Base-by-base conservation (phyloP, 2,113 vertebrate genomes). In the Penelope pileata region DNA sequence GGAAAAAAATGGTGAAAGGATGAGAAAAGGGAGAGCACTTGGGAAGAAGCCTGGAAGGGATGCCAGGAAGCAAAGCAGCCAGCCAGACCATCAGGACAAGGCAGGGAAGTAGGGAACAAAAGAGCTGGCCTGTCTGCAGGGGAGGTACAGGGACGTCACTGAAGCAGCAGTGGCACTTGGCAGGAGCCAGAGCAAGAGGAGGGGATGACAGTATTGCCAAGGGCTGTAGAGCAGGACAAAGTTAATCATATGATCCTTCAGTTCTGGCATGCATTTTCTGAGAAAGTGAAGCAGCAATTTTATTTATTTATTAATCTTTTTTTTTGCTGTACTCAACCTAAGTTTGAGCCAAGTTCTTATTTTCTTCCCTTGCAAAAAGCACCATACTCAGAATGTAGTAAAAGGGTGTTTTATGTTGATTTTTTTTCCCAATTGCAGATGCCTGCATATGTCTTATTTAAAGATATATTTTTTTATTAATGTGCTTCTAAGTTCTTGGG, bases 101-200 rank as follows among this genome's bases (percentile, higher is more conserved):
- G 36, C 48, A 34, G 53, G 11, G 24, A 14, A 47, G 26, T n/a
- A 66, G 38, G 43, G 17, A 43, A 16, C 38, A 22, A 34, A 79
- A 38, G 34, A 91, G 63, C 24, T 40, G 10, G 6, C 23, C 9
- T 26, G 7, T 42, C 15, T 0, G 0, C 26, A 23, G 32, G 2
- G 12, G 21, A 56, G 47, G 23, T 56, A 0, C 2, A 60, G 40
- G 23, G 32, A 10, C 0, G 1, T 32, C 29, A 14, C 18, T 27
- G 7, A n/a, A 68, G 24, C 29, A 51, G 36, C 26, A 23, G 32
- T 34, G 60, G 22, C 63, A 1, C 63, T 62, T 47, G 29, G 13
- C 47, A 53, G n/a, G 30, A 72, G 53, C n/a, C 6, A 32, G 12
- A 32, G 42, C 0, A 0, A 80, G 56, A 47, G 48, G 23, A 67